A percentile compares a stretch with the other conserved stretches of the same genome.
These are phyloP conservation scores for Ostrea denselamellosa DNA, from an alignment of 1,140 invertebrate genomes.

Conservation along the genomic window DNA sequence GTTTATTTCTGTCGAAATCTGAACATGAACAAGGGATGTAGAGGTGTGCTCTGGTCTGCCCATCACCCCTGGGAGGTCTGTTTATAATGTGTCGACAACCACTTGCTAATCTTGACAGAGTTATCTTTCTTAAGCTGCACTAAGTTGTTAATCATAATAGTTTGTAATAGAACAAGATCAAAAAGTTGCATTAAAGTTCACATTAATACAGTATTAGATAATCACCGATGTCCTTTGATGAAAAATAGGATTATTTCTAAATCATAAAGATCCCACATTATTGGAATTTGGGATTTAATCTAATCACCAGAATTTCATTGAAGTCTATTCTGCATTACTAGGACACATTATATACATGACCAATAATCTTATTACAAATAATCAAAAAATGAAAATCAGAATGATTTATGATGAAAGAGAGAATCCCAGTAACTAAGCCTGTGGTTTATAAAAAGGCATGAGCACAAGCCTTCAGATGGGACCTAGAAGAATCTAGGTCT, in stretches of 20 bases:
- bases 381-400: neutral
- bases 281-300: neutral
- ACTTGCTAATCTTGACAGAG: neutral
- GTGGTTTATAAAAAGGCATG: neutral
- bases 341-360: conserved; percentile 16
- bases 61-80: neutral
- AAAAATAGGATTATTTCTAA: too few species aligned
- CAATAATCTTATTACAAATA: conserved; percentile 7
- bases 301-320: neutral
- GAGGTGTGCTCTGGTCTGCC: conserved; percentile 19
- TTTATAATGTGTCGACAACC: neutral
- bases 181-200: neutral
- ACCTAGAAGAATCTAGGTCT: conserved; percentile 8
- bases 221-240: too few species aligned
- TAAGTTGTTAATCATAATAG: neutral
- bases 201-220: too few species aligned
- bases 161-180: neutral
- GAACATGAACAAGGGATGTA: conserved; percentile 3
- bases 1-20: conserved; percentile 26
- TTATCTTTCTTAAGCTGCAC: neutral
- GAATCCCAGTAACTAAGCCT: neutral
- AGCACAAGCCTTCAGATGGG: neutral
- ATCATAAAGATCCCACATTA: too few species aligned
- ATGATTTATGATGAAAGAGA: neutral
- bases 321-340: neutral